Base-by-base conservation (phyloP, 1,140 invertebrate genomes). In the Zaprionus africanus region DNA sequence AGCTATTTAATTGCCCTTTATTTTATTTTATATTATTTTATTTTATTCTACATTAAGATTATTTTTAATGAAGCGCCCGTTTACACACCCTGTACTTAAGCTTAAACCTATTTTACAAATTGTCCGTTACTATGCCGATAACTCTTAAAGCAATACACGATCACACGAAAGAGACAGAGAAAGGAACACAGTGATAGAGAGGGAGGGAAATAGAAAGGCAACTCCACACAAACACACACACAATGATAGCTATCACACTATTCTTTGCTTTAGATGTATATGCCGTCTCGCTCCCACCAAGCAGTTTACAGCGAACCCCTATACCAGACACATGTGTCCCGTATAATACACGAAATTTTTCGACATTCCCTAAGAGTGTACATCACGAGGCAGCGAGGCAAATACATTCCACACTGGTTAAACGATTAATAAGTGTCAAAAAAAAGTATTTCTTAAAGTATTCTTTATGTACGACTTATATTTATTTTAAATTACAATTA, bases 391-490 rank as follows among this genome's bases (percentile, higher is more conserved):
- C 74, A 76, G 26, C 49, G 74, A 72, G 67, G 69, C 74, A 61
- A 72, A 60, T n/a, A 76, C 68, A 76, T 62, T 62, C 51, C 66
- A 63, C 61, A 65, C 69, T 76, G 72, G 69, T 72, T 76, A 66
- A 76, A 65, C 59, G 67, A 70, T 62, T 63, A 69, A 71, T 46
- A 46, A 64, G 67, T 76, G 73, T 76, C 60, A 71, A 76, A 70
- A 77, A 46, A 46, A 77, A 77, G 75, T 77, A 77, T 77, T 76
- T 67, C 69, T 58, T 73, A 73, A 73, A 77, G 75, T 77, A 77
- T 77, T 77, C 68, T 76, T 46, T 53, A 60, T 77, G 58, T 73
- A 77, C 49, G 73, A 74, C 31, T 49, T 68, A 61, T 56, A 63
- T 64, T 53, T 60, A 66, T 59, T 53, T 66, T 51, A 38, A 59